phyloP scores from a whole-genome alignment of 23 tunicate genomes.

The Styela clava region DNA sequence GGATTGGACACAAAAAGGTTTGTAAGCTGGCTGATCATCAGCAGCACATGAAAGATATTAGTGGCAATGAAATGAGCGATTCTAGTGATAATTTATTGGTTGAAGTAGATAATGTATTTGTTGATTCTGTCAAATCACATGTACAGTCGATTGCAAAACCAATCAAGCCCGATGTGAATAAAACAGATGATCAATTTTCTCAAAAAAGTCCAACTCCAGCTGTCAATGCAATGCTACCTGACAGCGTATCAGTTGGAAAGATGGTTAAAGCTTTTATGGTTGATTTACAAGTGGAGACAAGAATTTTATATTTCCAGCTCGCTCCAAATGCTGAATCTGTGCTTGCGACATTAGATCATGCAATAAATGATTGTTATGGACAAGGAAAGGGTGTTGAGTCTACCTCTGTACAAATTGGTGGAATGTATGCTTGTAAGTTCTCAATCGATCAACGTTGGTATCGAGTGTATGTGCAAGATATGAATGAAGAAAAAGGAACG shows the following conservation, averaged over 20 bases:
- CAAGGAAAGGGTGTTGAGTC: neutral
- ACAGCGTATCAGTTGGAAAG: neutral
- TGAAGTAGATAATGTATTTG: neutral
- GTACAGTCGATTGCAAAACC: neutral
- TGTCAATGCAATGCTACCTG: neutral
- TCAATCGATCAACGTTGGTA: constrained; percentile 8
- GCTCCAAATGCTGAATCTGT: neutral
- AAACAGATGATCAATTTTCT: neutral
- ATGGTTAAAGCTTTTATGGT: neutral
- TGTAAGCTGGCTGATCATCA: neutral
- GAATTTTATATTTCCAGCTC: neutral
- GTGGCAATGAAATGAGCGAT: neutral
- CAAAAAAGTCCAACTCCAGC: neutral
- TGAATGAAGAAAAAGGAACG: neutral
- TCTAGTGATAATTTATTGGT: neutral
- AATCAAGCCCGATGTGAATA: neutral
- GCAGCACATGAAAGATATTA: neutral
- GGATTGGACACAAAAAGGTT: constrained; percentile 2
- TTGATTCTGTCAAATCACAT: neutral
- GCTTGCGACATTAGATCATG: neutral
- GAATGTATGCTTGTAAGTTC: constrained; percentile 6
- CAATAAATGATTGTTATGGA: constrained; percentile 1
- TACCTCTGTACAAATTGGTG: neutral
- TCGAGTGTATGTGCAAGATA: neutral
- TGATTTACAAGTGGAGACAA: neutral